Base-by-base conservation (phyloP, 2,888 invertebrate species). In the Hypselothyrea guttata region DNA sequence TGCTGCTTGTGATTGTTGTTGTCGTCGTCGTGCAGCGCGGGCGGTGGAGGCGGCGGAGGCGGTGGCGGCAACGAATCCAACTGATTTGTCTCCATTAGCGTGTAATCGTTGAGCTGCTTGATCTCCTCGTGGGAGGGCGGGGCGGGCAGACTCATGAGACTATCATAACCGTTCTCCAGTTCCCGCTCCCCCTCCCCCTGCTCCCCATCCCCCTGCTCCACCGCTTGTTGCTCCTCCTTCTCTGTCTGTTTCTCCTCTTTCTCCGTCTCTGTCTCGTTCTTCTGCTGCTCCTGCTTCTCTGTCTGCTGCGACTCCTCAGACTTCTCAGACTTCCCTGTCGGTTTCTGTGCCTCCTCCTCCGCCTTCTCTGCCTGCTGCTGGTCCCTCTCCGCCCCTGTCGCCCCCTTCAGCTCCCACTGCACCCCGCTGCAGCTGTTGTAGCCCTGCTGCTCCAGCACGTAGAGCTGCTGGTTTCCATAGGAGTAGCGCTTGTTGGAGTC, bases 401-500 rank as follows among this genome's bases (percentile, higher is more conserved):
- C 27, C 11, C 8, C 9, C 8, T 33, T 8, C 16, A 9, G 4
- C 7, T 46, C 22, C 7, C 2, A 2, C 46, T 49, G 9, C 7
- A 7, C 13, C 4, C 11, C 47, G 22, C 22, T 22, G 22, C 22
- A 22, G 8, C 77, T 71, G 8, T 93, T 92, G 84, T 94, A 95
- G 5, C 94, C 94, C 59, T 93, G 93, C 56, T 93, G 93, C 33
- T 95, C 95, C 72, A 93, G 92, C 53, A 94, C 94, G 86, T 95
- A 95, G 18, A 94, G 93, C 74, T 93, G 91, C 89, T 96, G 96
- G 87, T 94, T 95, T 52, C 95, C 94, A 86, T 96, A 96, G 40
- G 94, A 92, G 88, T 96, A 94, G 61, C 94, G 94, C 9, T 93
- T 93, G 87, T 94, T 94, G 53, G 93, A 93, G 9, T 93, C 93